A percentile compares a stretch with the other conserved stretches of the same genome.
Evolutionary conservation across 2,888 invertebrate species (phyloP).

Genomic region (Caenorhabditis uteleia): DNA sequence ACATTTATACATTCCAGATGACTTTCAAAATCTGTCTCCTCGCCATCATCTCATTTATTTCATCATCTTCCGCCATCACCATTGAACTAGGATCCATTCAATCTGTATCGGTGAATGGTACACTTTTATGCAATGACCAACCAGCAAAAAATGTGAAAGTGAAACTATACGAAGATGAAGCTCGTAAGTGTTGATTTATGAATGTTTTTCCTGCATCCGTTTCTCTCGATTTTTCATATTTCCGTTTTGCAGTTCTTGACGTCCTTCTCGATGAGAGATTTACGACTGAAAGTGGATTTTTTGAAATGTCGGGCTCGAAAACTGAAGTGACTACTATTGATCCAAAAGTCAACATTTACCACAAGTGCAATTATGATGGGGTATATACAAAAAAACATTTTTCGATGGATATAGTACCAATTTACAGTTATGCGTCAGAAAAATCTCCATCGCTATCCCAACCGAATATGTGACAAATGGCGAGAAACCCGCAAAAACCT

Average conservation of each 20-base stretch:
- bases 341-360: constrained; percentile 51
- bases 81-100: constrained; percentile 57
- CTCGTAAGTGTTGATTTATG: constrained; percentile 23
- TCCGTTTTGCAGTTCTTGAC: constrained; percentile 48
- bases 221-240: neutral
- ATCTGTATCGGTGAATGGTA: constrained; percentile 58
- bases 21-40: neutral
- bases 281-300: constrained; percentile 54
- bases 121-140: constrained; percentile 57
- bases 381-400: constrained; percentile 7
- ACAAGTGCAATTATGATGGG: constrained; percentile 49
- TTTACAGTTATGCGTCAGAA: constrained; percentile 43
- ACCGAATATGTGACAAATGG: constrained; percentile 46
- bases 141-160: constrained; percentile 63
- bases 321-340: constrained; percentile 49
- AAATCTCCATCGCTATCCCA: constrained; percentile 45
- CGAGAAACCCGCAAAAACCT: constrained; percentile 38
- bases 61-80: constrained; percentile 5
- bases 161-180: constrained; percentile 65
- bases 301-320: constrained; percentile 53
- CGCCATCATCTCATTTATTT: neutral
- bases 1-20: too few relatives aligned
- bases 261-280: constrained; percentile 61
- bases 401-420: neutral
- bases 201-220: neutral